phyloP scores from a whole-genome alignment of 1,140 invertebrate species.

The Musca vetustissima region DNA sequence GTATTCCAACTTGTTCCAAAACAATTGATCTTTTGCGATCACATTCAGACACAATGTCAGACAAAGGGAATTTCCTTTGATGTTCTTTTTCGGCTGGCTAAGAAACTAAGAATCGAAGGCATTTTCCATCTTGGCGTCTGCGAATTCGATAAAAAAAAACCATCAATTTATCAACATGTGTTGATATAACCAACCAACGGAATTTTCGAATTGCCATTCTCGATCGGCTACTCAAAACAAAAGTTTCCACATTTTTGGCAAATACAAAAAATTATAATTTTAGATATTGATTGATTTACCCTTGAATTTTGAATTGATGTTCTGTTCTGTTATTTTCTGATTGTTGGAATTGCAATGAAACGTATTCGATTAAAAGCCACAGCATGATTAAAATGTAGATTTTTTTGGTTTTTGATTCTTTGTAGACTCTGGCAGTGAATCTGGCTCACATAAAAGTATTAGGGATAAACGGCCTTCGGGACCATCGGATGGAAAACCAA shows the following conservation, averaged over 20 bases:
- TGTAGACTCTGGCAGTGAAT: conserved; percentile 80
- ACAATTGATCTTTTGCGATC: conserved; percentile 14
- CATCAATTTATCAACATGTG: conserved; percentile 23
- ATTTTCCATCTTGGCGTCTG: too few species aligned
- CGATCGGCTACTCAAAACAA: too few species aligned
- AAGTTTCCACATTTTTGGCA: neutral
- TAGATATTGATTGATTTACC: conserved; percentile 16
- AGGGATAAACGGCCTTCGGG: conserved; percentile 62
- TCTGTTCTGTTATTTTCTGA: neutral
- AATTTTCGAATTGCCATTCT: too few species aligned
- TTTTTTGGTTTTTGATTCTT: conserved; percentile 22
- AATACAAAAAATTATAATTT: conserved; percentile 12
- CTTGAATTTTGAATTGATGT: neutral
- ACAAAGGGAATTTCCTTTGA: conserved; percentile 15
- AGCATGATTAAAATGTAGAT: conserved; percentile 23
- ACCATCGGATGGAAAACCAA: conserved; percentile 89
- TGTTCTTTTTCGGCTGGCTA: neutral
- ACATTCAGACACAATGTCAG: conserved; percentile 6
- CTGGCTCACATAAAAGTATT: conserved; percentile 78
- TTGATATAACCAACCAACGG: conserved; percentile 11
- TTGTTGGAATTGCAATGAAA: neutral
- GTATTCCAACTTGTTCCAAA: neutral
- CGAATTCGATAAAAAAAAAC: neutral
- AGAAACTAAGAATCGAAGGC: neutral
- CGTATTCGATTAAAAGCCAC: conserved; percentile 8